Conservation (phyloP, 2,113 vertebrate species). For the Cebus imitator region DNA sequence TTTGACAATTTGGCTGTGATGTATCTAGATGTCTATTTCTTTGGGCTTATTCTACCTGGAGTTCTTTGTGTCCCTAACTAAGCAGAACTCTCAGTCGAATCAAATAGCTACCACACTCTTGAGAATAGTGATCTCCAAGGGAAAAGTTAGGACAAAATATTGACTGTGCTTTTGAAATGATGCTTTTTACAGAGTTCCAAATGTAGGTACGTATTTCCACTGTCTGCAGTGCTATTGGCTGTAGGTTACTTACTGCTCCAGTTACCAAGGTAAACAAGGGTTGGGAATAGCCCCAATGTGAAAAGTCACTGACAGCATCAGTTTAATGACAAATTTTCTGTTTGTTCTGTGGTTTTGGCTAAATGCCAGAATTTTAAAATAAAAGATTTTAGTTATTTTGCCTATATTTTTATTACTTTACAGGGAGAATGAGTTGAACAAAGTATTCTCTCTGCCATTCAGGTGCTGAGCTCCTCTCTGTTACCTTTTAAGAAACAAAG, state of each 20-base stretch:
- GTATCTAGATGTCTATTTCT: background rate
- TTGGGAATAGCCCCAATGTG: background rate
- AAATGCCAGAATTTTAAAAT: background rate
- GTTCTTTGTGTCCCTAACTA: background rate
- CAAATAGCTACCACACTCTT: background rate
- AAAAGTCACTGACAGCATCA: rapidly evolving
- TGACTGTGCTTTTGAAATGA: background rate
- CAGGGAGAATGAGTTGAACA: background rate
- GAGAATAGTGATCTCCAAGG: background rate
- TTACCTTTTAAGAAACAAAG: background rate
- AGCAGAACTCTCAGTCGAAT: background rate
- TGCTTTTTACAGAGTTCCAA: background rate
- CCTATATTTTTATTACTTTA: background rate
- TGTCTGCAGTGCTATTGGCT: background rate
- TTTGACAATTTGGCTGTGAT: background rate
- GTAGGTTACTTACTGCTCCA: background rate
- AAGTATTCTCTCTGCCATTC: background rate
- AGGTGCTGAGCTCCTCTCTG: background rate
- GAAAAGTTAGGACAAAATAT: background rate
- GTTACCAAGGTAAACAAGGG: background rate
- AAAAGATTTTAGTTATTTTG: background rate
- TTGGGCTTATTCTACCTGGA: background rate
- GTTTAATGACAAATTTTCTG: background rate
- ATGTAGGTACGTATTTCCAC: no score
- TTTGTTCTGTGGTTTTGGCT: background rate